A percentile compares a stretch with the other conserved stretches of the same genome.
Evolutionary conservation across 2,797 vertebrate genomes (phyloP).

Genomic region (Girardinus metallicus): DNA sequence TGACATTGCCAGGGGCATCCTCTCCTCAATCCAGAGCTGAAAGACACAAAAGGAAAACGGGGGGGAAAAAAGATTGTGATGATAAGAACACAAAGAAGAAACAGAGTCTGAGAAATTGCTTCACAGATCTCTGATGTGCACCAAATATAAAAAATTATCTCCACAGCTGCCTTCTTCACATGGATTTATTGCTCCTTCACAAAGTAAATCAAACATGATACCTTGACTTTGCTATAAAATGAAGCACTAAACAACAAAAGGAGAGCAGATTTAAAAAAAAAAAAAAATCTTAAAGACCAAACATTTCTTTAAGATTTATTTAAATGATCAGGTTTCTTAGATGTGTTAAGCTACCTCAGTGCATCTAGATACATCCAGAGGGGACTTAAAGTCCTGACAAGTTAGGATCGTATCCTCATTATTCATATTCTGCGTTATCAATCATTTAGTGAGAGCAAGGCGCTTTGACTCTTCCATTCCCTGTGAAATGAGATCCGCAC

Average conservation of each 20-base stretch:
- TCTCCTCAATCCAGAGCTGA: slow-evolving; percentile 95
- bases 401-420: background rate
- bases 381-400: background rate
- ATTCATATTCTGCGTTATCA: slow-evolving; percentile 17
- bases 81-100: slow-evolving; percentile 10
- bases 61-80: slow-evolving; percentile 2
- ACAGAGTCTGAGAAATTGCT: background rate
- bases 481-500: slow-evolving; percentile 43
- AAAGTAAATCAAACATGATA: slow-evolving; percentile 33
- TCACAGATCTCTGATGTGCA: slow-evolving; percentile 13
- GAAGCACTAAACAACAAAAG: slow-evolving; percentile 44
- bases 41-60: slow-evolving; percentile 7
- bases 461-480: slow-evolving; percentile 8
- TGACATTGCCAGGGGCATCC: slow-evolving; percentile 88
- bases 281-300: background rate
- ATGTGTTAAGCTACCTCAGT: background rate
- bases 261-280: slow-evolving; percentile 40
- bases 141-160: slow-evolving; percentile 1
- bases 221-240: slow-evolving; percentile 34
- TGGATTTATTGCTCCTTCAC: background rate
- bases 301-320: background rate
- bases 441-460: slow-evolving; percentile 22
- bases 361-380: background rate
- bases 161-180: background rate
- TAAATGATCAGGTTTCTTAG: background rate